phyloP scores from a whole-genome alignment of 2,113 vertebrate species.

The Dicerorhinus sumatrensis region DNA sequence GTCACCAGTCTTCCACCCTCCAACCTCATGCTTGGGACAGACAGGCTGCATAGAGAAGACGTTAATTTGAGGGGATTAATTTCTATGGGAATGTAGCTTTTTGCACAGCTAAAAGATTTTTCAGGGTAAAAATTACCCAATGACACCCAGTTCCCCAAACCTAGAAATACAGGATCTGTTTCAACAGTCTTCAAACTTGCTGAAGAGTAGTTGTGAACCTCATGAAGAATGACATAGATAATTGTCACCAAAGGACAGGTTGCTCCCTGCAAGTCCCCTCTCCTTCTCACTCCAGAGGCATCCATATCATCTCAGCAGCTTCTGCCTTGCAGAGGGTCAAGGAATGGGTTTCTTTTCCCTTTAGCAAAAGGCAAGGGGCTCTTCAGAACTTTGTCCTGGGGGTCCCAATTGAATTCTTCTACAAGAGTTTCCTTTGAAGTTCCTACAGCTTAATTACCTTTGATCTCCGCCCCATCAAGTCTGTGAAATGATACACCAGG shows the following conservation, averaged over 20 bases:
- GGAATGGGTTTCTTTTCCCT: not conserved
- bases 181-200: not conserved
- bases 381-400: not conserved
- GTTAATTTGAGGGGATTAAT: not conserved
- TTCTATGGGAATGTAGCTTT: conserved; percentile 8
- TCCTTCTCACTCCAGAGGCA: not conserved
- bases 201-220: not conserved
- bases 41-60: not conserved
- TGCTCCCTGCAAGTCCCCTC: not conserved
- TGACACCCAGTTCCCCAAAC: conserved; percentile 48
- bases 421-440: not conserved
- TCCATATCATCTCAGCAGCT: not conserved
- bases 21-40: not conserved
- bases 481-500: conserved; percentile 38
- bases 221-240: not conserved
- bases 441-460: not conserved
- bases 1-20: not conserved
- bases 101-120: conserved; percentile 8
- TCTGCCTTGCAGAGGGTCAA: not conserved
- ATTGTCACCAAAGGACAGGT: not conserved
- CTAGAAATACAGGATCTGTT: not conserved
- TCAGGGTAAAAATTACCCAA: not conserved
- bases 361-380: not conserved
- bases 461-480: not conserved
- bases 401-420: not conserved